Conservation (phyloP, 2,888 invertebrate genomes). For the Acrocyrtus sp. region DNA sequence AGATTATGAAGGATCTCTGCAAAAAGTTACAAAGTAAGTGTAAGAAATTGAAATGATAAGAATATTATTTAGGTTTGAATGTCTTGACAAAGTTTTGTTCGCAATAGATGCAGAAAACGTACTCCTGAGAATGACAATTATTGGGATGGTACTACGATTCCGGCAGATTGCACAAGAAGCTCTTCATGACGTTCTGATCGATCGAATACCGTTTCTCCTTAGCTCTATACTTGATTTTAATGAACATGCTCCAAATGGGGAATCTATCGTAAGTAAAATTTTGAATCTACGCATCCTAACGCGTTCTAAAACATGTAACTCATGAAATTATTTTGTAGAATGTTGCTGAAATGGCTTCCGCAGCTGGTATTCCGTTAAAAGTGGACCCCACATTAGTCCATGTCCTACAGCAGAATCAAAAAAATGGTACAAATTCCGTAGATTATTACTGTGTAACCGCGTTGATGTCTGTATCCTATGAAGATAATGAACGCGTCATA, state of each 20-base stretch:
- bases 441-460: background rate
- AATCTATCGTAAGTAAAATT: conserved; percentile 73
- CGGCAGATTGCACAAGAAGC: conserved; percentile 94
- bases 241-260: conserved; percentile 89
- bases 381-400: conserved; percentile 95
- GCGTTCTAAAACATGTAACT: too few relatives aligned
- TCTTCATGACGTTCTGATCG: conserved; percentile 89
- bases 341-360: conserved; percentile 97
- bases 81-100: conserved; percentile 44
- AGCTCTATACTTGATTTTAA: conserved; percentile 95
- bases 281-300: background rate
- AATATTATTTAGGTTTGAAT: background rate
- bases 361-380: conserved; percentile 92
- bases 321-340: conserved; percentile 72
- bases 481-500: too few relatives aligned
- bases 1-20: conserved; percentile 97
- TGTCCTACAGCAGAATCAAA: conserved; percentile 88
- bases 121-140: conserved; percentile 95
- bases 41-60: background rate
- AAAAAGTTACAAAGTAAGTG: conserved; percentile 79
- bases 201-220: conserved; percentile 94
- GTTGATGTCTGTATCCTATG: background rate
- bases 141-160: conserved; percentile 97
- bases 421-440: conserved; percentile 68
- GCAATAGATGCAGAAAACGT: conserved; percentile 95